Base-by-base conservation (phyloP, 1,140 invertebrate species). In the Lasaia peninsularis region DNA sequence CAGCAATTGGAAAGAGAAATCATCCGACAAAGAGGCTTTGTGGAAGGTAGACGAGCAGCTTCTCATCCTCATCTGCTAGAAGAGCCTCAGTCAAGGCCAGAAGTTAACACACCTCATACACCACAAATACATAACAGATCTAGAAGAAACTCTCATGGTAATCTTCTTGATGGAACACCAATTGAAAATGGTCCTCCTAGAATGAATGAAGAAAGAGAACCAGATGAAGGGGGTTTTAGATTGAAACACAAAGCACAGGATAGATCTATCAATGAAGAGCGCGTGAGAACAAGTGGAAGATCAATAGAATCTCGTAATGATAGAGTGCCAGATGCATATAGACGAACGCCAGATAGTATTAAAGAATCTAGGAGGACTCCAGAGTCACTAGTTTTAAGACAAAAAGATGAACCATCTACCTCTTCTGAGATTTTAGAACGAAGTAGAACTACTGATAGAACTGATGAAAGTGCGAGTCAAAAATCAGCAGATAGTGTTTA, bases 31-130 rank as follows among this genome's bases (percentile, higher is more conserved):
- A 80, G 86, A 73, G 91, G 88, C 44, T 86, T 92, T 40, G 68
- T 80, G 12, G 91, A 92, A 73, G 87, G 90, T 2, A 74, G 91
- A 67, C 76, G 91, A 61, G 91, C 93, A 1, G 86, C 91, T 1
- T 94, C 93, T 0, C 93, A 94, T 58, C 93, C 93, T 6, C 93
- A 94, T 54, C 75, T 93, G 8, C 88, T 91, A 10, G 91, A 91
- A 54, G 92, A 89, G 67, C 86, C 85, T 28, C 89, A 84, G 56
- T 84, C 76, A 2, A 78, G 90, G 71, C 70, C 73, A 28, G 82
- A 80, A 75, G 60, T 77, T 1, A 74, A 69, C 7, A 71, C 73
- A 21, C 78, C 81, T 12, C 82, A 71, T 6, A 72, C 76, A 34
- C 78, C 81, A 18, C 82, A 81, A 63, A 76, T 82, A 11, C 79